These are phyloP conservation scores for Microcaecilia unicolor DNA, from an alignment of 2,797 vertebrate species.

Conservation along the genomic window DNA sequence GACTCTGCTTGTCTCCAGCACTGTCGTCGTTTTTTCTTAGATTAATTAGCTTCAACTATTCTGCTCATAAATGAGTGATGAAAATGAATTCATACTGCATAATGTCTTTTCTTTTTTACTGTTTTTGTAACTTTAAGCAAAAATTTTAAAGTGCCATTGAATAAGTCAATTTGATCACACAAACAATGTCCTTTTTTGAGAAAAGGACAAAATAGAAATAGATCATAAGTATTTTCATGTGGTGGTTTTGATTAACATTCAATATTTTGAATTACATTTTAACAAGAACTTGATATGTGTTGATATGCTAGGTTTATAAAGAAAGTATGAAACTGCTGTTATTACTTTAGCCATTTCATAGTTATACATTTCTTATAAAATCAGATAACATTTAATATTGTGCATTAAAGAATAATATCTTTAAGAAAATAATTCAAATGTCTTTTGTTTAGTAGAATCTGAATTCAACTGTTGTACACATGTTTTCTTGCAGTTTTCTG, in stretches of 20 bases:
- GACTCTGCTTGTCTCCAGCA: too few relatives aligned
- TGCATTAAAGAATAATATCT: slow-evolving; percentile 61
- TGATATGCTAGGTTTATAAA: slow-evolving; percentile 15
- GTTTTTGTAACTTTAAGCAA: too few relatives aligned
- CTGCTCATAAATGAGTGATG: too few relatives aligned
- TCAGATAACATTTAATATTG: slow-evolving; percentile 61
- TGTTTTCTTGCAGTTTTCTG: slow-evolving; percentile 70
- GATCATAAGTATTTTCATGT: not conserved
- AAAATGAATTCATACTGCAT: too few relatives aligned
- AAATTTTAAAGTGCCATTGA: too few relatives aligned
- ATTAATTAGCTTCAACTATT: too few relatives aligned
- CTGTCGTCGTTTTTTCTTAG: too few relatives aligned
- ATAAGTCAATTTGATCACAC: too few relatives aligned
- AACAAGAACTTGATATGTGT: slow-evolving; percentile 17
- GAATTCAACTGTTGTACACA: slow-evolving; percentile 58
- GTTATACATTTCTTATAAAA: slow-evolving; percentile 64
- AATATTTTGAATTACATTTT: too few relatives aligned
- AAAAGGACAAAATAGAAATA: slow-evolving; percentile 4
- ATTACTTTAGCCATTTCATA: slow-evolving; percentile 37
- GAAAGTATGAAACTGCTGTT: slow-evolving; percentile 27
- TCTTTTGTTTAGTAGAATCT: slow-evolving; percentile 24
- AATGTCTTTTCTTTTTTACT: too few relatives aligned
- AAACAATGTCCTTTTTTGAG: not conserved
- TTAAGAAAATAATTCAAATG: slow-evolving; percentile 57
- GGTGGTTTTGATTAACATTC: slow-evolving; percentile 8